Evolutionary conservation across 2,113 vertebrate genomes (phyloP).

Genomic region (Tragelaphus buxtoni): DNA sequence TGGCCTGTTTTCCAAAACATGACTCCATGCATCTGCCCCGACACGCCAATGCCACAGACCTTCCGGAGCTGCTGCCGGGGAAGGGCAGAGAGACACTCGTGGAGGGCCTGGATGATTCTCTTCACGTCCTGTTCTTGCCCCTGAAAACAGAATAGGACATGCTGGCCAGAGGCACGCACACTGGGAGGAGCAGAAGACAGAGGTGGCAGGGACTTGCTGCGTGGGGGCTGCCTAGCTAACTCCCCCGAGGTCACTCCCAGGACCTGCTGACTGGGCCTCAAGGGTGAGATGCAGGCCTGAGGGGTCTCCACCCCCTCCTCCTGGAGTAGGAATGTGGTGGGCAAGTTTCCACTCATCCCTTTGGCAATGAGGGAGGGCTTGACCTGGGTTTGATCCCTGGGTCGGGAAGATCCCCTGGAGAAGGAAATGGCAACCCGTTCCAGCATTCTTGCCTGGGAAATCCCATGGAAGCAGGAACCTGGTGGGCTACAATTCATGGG

Average conservation of each 20-base stretch:
- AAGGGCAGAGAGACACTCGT: conserved; percentile 87
- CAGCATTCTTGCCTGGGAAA: background rate
- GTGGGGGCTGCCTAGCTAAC: background rate
- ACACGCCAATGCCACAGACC: conserved; percentile 88
- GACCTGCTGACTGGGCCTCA: background rate
- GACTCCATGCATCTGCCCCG: conserved; percentile 97
- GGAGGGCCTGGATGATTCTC: conserved; percentile 84
- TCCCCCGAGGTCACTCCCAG: background rate
- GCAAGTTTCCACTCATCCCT: no score
- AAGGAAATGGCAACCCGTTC: background rate
- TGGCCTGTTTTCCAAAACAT: conserved; percentile 90
- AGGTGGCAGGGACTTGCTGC: background rate
- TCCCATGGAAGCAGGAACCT: background rate
- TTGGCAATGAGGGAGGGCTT: background rate
- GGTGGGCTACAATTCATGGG: background rate
- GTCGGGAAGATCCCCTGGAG: background rate
- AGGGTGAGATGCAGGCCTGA: background rate
- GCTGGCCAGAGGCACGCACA: background rate
- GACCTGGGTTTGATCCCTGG: background rate
- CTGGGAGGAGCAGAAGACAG: no score
- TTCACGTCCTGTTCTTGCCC: conserved; percentile 89
- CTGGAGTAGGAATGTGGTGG: background rate
- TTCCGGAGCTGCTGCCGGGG: conserved; percentile 82
- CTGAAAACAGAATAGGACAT: conserved; percentile 79
- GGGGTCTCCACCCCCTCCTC: background rate